Evolutionary conservation across 2,113 vertebrate genomes (phyloP).

Genomic region (Paratilapia polleni): DNA sequence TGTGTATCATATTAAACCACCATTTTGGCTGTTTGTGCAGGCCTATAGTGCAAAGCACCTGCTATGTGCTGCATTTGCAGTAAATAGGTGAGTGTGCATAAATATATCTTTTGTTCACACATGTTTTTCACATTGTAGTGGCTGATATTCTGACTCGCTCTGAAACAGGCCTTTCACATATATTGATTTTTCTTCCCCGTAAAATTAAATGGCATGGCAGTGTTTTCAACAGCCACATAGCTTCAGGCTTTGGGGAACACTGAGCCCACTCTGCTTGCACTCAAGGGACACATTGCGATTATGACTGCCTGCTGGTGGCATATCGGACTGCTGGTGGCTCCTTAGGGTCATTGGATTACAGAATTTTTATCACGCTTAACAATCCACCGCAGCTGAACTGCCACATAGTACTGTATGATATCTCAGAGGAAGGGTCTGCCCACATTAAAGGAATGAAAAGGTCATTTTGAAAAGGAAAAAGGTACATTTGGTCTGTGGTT

Average conservation of each 20-base stretch:
- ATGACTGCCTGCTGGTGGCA: slow-evolving; percentile 55
- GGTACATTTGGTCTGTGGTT: slow-evolving; percentile 7
- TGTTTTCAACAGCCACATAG: slow-evolving; percentile 31
- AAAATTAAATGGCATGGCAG: slow-evolving; percentile 51
- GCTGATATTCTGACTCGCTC: not conserved
- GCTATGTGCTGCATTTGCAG: not conserved
- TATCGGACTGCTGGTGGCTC: slow-evolving; percentile 64
- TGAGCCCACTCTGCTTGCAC: no score
- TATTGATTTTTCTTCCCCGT: slow-evolving; percentile 39
- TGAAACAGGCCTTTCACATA: slow-evolving; percentile 8
- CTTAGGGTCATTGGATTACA: slow-evolving; percentile 66
- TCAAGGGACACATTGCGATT: slow-evolving; percentile 53
- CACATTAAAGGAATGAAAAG: slow-evolving; percentile 6
- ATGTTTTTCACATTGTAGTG: not conserved
- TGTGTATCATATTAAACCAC: not conserved
- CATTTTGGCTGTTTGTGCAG: not conserved
- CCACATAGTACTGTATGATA: slow-evolving; percentile 1
- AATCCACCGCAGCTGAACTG: slow-evolving; percentile 37
- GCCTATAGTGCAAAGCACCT: not conserved
- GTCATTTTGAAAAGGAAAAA: slow-evolving; percentile 16
- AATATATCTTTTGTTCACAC: not conserved
- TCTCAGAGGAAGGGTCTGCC: slow-evolving; percentile 14
- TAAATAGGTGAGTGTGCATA: not conserved
- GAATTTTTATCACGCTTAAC: slow-evolving; percentile 56
- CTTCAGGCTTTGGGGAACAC: slow-evolving; percentile 21